Percentiles rank a stretch among this genome's conserved stretches.
Evolutionary conservation across 2,888 invertebrate species (phyloP).

Genomic region (Selenia dentaria): DNA sequence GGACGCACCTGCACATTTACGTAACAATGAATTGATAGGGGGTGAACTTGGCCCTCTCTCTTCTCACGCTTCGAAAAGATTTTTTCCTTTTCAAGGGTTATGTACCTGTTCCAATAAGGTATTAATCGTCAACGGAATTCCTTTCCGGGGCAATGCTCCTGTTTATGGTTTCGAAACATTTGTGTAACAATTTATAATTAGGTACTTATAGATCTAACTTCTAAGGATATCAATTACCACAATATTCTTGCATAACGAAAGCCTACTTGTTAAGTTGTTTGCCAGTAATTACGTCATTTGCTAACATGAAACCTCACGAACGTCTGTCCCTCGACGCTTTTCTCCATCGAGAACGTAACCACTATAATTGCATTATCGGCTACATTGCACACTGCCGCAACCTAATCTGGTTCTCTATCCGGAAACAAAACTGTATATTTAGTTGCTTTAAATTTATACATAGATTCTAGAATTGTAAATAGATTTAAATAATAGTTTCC

Average conservation of each 20-base stretch:
- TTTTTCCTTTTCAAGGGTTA: conserved; percentile 36
- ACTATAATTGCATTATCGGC: conserved; percentile 67
- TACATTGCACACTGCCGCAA: conserved; percentile 38
- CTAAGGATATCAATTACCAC: not conserved
- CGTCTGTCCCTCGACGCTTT: conserved; percentile 48
- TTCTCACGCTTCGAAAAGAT: conserved; percentile 52
- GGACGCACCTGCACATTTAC: conserved; percentile 51
- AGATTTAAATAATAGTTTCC: too few relatives aligned
- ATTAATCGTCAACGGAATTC: conserved; percentile 15
- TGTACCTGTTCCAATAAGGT: conserved; percentile 18
- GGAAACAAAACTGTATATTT: conserved; percentile 6
- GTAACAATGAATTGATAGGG: conserved; percentile 43
- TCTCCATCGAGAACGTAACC: conserved; percentile 56
- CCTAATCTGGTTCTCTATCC: conserved; percentile 24
- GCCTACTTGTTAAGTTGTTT: conserved; percentile 3
- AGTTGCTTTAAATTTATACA: not conserved
- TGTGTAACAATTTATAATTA: not conserved
- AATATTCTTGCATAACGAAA: conserved; percentile 15
- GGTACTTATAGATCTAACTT: too few relatives aligned
- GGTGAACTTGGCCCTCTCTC: conserved; percentile 53
- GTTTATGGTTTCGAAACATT: not conserved
- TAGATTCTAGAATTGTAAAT: too few relatives aligned
- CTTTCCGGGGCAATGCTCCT: conserved; percentile 9
- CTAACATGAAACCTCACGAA: conserved; percentile 57
- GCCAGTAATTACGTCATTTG: conserved; percentile 37